Conservation (phyloP, 2,113 vertebrate species). For the Orcinus orca region DNA sequence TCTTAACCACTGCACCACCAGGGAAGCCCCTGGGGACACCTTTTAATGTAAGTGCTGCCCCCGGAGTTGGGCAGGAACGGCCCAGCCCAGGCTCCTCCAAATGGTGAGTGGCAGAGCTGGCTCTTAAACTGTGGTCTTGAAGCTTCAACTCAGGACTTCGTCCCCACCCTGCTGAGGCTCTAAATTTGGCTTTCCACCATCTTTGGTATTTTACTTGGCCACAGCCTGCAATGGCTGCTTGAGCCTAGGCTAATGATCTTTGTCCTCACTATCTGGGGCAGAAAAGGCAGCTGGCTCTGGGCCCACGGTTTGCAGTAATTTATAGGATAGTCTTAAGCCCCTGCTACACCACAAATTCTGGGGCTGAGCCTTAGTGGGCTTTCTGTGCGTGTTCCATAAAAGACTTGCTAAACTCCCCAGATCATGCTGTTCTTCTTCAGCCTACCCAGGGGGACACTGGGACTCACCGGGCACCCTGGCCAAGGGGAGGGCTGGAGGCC, state of each 20-base stretch:
- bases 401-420: background rate
- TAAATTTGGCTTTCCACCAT: background rate
- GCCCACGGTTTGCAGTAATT: background rate
- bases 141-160: background rate
- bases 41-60: background rate
- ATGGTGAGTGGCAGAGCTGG: background rate
- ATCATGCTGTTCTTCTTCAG: background rate
- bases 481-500: background rate
- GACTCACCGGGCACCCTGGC: rapidly evolving
- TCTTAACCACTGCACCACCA: too few species aligned
- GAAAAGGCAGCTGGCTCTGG: background rate
- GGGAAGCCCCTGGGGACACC: background rate
- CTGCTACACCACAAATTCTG: background rate
- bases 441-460: background rate
- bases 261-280: background rate
- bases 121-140: background rate
- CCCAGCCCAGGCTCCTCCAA: background rate
- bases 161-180: background rate
- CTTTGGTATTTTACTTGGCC: background rate
- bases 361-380: background rate
- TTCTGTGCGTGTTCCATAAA: background rate
- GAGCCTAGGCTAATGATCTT: background rate
- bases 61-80: background rate
- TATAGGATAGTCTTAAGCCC: background rate
- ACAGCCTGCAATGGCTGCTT: background rate